Evolutionary conservation across 2,113 vertebrate genomes (phyloP).

Genomic region (Thymallus thymallus): DNA sequence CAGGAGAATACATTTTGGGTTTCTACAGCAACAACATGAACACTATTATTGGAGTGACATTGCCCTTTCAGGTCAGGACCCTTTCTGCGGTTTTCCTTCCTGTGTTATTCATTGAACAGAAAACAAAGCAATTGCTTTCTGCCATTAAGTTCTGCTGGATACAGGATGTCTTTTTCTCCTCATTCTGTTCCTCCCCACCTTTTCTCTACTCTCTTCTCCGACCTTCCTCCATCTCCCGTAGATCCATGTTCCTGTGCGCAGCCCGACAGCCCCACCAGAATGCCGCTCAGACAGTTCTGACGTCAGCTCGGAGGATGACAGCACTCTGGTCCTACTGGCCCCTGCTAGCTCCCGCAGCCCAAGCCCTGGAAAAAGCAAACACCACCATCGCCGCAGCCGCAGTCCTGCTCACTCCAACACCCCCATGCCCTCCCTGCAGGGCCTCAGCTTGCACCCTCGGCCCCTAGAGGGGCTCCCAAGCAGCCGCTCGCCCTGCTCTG

Average conservation of each 20-base stretch:
- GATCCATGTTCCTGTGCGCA: slow-evolving; percentile 86
- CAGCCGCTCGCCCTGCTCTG: slow-evolving; percentile 80
- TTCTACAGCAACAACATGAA: slow-evolving; percentile 90
- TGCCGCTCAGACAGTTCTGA: slow-evolving; percentile 80
- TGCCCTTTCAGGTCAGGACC: slow-evolving; percentile 86
- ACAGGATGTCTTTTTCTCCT: not conserved
- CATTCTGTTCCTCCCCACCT: not conserved
- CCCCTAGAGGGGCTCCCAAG: slow-evolving; percentile 77
- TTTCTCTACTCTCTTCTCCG: not conserved
- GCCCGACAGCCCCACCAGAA: slow-evolving; percentile 57
- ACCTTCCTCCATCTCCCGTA: slow-evolving; percentile 48
- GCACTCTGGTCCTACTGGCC: slow-evolving; percentile 88
- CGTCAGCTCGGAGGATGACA: slow-evolving; percentile 90
- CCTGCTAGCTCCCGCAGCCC: slow-evolving; percentile 87
- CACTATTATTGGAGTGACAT: slow-evolving; percentile 86
- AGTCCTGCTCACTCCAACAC: slow-evolving; percentile 79
- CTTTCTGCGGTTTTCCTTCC: not conserved
- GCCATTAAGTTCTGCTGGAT: not conserved
- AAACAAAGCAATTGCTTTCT: not conserved
- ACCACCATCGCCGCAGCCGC: slow-evolving; percentile 76
- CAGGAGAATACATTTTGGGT: slow-evolving; percentile 89
- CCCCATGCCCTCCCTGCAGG: slow-evolving; percentile 84
- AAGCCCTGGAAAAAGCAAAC: slow-evolving; percentile 85
- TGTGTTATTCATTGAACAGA: not conserved
- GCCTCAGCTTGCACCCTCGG: slow-evolving; percentile 82